Evolutionary conservation across 2,888 invertebrate genomes (phyloP).

Genomic region (Ophioninae sp.): DNA sequence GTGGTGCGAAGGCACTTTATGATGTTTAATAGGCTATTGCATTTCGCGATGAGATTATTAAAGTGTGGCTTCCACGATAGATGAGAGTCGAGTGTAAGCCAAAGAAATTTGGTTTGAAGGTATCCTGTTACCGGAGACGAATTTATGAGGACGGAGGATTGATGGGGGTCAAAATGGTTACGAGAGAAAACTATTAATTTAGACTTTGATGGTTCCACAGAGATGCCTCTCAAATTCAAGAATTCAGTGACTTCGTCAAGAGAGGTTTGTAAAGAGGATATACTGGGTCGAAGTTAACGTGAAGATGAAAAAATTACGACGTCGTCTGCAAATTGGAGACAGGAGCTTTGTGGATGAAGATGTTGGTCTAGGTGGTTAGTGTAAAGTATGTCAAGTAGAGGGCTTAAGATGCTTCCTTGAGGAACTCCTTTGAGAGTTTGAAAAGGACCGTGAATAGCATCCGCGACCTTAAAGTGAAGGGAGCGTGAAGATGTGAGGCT

Average conservation of each 20-base stretch:
- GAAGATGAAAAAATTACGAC: conserved; percentile 12
- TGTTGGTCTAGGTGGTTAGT: conserved; percentile 13
- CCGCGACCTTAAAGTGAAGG: conserved; percentile 33
- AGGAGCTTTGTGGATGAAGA: not conserved
- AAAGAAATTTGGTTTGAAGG: not conserved
- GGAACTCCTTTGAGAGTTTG: conserved; percentile 32
- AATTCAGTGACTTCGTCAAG: not conserved
- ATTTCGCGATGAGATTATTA: not conserved
- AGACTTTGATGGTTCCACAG: conserved; percentile 33
- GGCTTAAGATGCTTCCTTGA: conserved; percentile 46
- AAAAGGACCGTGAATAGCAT: conserved; percentile 13
- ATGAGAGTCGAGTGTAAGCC: not conserved
- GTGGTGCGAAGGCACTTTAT: conserved; percentile 1
- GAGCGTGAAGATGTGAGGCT: conserved; percentile 23
- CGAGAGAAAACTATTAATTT: conserved; percentile 30
- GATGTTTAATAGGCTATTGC: conserved; percentile 1
- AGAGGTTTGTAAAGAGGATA: not conserved
- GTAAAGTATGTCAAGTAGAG: conserved; percentile 38
- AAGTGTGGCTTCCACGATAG: conserved; percentile 3
- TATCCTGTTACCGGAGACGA: not conserved
- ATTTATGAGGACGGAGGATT: not conserved
- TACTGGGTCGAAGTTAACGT: not conserved
- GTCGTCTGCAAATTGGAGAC: conserved; percentile 53
- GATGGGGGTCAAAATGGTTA: not conserved
- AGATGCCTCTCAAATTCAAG: not conserved